Base-by-base conservation (phyloP, 2,113 vertebrate species). In the Poicephalus meyeri region DNA sequence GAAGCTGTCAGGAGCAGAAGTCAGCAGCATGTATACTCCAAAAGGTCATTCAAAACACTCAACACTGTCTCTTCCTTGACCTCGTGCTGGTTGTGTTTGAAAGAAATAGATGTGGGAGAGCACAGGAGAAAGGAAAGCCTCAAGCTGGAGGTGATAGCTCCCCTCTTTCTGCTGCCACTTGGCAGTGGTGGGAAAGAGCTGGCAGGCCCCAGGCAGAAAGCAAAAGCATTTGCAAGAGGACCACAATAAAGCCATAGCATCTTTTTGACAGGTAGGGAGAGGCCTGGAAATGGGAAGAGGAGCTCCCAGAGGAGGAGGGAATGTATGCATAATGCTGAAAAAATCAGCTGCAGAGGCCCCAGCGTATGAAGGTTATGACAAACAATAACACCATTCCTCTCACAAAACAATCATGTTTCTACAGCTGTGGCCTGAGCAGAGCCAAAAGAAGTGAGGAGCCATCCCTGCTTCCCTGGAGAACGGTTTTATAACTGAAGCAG, bases 361-460 rank as follows among this genome's bases (percentile, higher is more conserved):
- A 56, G 66, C 0, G 0, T 72, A 73, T 82, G 49, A 72, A 82
- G 85, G 53, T 88, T 83, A 85, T 80, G 87, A 76, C 70, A 89
- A 93, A 91, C 80, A 83, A 46, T 74, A 96, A 86, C 13, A 85
- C 63, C n/a, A n/a, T 91, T 95, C 33, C 39, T 9, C 77, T 92
- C 61, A 65, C 56, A 87, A 85, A 94, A 65, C 93, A 94, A 65
- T 95, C 64, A 18, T 82, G 81, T 95, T 97, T 86, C 94, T 77
- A 88, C 94, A 96, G 89, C 95, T 95, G 91, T 53, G 66, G 66
- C 78, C 74, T 72, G 37, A 95, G 33, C 8, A 1, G 58, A 95
- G 93, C 95, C 91, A 95, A 85, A 95, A 91, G 41, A 76, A 94
- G 80, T 72, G 79, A 87, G 68, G 31, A 92, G 52, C 58, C 39